Evolutionary conservation across 2,888 invertebrate species (phyloP).

Genomic region (Parnassius apollo): DNA sequence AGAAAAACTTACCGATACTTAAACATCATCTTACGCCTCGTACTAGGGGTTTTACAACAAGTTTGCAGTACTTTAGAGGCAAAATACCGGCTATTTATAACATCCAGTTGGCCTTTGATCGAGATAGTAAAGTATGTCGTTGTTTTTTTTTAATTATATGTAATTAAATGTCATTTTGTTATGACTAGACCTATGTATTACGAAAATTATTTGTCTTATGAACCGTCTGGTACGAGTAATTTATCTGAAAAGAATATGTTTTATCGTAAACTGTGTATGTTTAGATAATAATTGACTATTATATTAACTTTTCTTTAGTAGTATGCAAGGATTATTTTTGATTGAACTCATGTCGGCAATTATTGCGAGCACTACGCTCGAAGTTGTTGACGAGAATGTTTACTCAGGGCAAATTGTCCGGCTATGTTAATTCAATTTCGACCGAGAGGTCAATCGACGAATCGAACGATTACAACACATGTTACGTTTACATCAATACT

Average conservation of each 20-base stretch:
- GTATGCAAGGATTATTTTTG: too few relatives aligned
- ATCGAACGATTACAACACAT: too few relatives aligned
- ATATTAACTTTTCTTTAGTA: neutral
- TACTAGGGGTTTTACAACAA: slow-evolving; percentile 95
- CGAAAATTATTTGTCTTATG: neutral
- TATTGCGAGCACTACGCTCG: too few relatives aligned
- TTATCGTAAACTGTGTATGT: neutral
- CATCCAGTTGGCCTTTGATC: slow-evolving; percentile 87
- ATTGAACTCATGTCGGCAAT: too few relatives aligned
- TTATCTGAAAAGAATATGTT: neutral
- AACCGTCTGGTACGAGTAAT: neutral
- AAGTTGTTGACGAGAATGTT: too few relatives aligned
- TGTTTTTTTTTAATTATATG: neutral
- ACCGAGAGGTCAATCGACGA: too few relatives aligned
- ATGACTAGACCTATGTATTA: neutral
- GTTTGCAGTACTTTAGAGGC: slow-evolving; percentile 89
- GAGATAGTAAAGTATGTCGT: slow-evolving; percentile 76
- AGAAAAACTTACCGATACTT: slow-evolving; percentile 90
- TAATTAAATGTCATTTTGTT: neutral
- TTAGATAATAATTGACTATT: slow-evolving; percentile 7
- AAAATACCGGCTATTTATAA: slow-evolving; percentile 93
- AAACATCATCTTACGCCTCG: slow-evolving; percentile 96
- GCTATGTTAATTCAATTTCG: too few relatives aligned
- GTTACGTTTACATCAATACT: too few relatives aligned
- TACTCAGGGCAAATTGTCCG: too few relatives aligned